Conservation (phyloP, 2,888 invertebrate species). For the Dicycla oo region DNA sequence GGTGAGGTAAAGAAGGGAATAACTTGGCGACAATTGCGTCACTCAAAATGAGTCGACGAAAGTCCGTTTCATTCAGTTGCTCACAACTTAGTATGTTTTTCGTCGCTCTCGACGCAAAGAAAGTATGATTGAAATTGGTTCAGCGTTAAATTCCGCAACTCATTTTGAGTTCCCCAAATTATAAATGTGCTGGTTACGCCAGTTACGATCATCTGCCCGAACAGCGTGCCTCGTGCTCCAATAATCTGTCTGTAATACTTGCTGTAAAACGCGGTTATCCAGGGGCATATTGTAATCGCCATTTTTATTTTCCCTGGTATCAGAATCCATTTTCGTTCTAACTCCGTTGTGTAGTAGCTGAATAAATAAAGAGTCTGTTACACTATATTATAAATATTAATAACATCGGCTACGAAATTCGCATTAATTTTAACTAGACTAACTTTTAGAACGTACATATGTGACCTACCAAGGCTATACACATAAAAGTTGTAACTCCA, state of each 20-base stretch:
- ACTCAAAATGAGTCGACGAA: conserved; percentile 11
- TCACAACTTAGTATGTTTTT: background rate
- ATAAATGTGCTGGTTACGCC: no score
- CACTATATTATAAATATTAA: conserved; percentile 11
- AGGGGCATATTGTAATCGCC: no score
- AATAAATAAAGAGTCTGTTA: conserved; percentile 15
- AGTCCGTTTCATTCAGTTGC: background rate
- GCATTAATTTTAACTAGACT: conserved; percentile 10
- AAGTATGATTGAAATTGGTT: background rate
- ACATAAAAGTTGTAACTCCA: conserved; percentile 6
- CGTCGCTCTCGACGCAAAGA: background rate
- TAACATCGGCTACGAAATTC: background rate
- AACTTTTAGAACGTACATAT: conserved; percentile 16
- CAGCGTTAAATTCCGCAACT: background rate
- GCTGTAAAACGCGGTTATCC: background rate
- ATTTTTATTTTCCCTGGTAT: background rate
- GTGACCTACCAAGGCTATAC: conserved; percentile 17
- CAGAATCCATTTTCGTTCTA: background rate
- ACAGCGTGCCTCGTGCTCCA: background rate
- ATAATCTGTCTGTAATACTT: background rate
- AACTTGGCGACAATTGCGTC: background rate
- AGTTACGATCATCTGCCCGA: background rate
- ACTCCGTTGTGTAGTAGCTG: background rate
- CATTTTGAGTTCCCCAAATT: background rate
- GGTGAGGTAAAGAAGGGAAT: background rate